Evolutionary conservation across 2,888 invertebrate species (phyloP).

Genomic region (Chrysina gloriosa): DNA sequence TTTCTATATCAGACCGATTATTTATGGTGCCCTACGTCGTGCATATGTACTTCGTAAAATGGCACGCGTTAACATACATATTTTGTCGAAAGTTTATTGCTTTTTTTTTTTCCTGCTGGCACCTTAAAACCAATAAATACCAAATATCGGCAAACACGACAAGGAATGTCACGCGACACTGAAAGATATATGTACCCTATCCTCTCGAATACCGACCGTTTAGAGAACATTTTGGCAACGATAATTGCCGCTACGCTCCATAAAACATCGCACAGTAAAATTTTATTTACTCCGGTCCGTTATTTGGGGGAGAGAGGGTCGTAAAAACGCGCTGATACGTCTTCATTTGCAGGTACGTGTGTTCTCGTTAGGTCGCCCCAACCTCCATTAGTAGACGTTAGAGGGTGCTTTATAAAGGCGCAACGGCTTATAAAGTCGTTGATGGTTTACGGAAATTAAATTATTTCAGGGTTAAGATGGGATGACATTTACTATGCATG

Average conservation of each 20-base stretch:
- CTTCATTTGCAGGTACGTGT: slow-evolving; percentile 16
- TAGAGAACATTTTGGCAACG: slow-evolving; percentile 20
- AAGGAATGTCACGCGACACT: background rate
- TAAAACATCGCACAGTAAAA: slow-evolving; percentile 28
- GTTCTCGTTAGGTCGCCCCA: background rate
- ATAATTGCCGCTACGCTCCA: slow-evolving; percentile 21
- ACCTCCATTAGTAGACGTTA: slow-evolving; percentile 3
- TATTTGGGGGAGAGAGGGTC: slow-evolving; percentile 1
- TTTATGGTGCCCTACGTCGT: background rate
- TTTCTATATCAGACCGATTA: no score
- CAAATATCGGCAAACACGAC: slow-evolving; percentile 7
- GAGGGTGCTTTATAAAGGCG: background rate
- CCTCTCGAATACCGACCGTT: slow-evolving; percentile 18
- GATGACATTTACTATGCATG: no score
- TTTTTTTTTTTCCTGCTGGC: background rate
- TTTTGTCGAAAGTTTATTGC: background rate
- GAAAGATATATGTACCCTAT: background rate
- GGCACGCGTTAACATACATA: background rate
- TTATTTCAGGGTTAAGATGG: no score
- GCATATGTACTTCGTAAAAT: background rate
- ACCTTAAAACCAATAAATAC: slow-evolving; percentile 9
- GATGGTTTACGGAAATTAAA: background rate
- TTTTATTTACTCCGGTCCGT: slow-evolving; percentile 23
- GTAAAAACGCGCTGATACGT: slow-evolving; percentile 22
- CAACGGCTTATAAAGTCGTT: background rate